A percentile compares a stretch with the other conserved stretches of the same genome.
Conservation (phyloP, 2,888 invertebrate genomes). For the Lasioglossum malachurum region DNA sequence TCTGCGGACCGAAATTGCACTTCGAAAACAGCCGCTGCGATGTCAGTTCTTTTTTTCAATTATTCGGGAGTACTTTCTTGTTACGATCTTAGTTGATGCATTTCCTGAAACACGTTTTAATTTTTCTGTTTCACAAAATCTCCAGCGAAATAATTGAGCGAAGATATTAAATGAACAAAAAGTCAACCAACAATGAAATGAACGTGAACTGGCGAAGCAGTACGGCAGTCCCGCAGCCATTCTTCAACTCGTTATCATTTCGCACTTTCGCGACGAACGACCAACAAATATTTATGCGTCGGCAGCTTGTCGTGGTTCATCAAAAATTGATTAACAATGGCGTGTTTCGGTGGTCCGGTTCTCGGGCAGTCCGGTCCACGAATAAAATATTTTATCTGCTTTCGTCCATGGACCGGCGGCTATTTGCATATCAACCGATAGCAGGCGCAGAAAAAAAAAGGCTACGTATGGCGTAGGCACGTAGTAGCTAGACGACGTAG, state of each 20-base stretch:
- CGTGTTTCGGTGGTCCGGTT: conserved; percentile 29
- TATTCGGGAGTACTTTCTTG: no score
- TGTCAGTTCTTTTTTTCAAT: neutral
- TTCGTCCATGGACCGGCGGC: conserved; percentile 49
- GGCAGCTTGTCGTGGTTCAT: conserved; percentile 30
- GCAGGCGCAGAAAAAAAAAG: conserved; percentile 27
- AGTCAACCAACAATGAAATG: neutral
- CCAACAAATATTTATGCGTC: conserved; percentile 57
- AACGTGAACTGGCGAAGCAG: neutral
- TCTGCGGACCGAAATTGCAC: neutral
- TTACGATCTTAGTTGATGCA: no score
- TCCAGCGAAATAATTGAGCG: neutral
- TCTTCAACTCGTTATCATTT: conserved; percentile 6
- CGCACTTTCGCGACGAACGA: neutral
- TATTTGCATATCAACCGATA: conserved; percentile 66
- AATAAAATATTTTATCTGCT: conserved; percentile 65
- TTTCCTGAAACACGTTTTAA: neutral
- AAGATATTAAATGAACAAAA: neutral
- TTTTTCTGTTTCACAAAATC: neutral
- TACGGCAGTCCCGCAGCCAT: neutral
- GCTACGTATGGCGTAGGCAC: conserved; percentile 32
- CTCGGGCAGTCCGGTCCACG: conserved; percentile 26
- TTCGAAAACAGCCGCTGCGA: neutral
- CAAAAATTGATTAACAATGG: conserved; percentile 64
- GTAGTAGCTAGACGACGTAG: conserved; percentile 32